Evolutionary conservation across 2,888 invertebrate genomes (phyloP), one percentile per base, ranked within the genome.

Genomic region (Notodonta dromedarius): DNA sequence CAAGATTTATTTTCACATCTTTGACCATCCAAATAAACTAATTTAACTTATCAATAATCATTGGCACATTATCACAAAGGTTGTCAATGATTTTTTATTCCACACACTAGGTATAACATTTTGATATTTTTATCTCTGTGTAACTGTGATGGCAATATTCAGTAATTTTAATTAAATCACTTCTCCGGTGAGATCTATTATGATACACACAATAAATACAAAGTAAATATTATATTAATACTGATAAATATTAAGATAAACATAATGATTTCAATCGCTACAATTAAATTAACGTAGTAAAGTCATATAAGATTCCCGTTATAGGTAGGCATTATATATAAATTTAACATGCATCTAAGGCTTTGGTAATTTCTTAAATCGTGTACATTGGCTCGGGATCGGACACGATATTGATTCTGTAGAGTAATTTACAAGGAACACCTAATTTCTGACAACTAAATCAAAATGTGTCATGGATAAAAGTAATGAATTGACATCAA

Each of bases 41-140:
- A 76, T 79, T 73, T 77, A 76, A 78, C 85, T 90, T 90, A 86
- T 74, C 62, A 78, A 77, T 89, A 91, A 92, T 94, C 94, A 94
- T 94, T 94, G 94, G 94, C 94, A 94, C 94, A 86, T 89, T 93
- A 94, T 94, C 94, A 94, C 94, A 93, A 88, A 89, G 85, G 81
- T 90, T 87, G 90, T 89, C 93, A 93, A 93, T 93, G 93, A 93
- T 93, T 81, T 78, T 66, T 70, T 69, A 76, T 77, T 79, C 76
- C 69, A 77, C 66, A 71, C 71, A 70, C 59, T 69, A 46, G 5
- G 13, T 51, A 69, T 63, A 67, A 70, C 42, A 76, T 67, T 78
- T 70, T 63, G 64, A 70, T 70, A 69, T 65, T 66, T 73, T 69
- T 69, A 70, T 67, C 70, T 66, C 71, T 61, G n/a, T 67, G 65